Base-by-base conservation (phyloP, 2,113 vertebrate genomes). In the Thymallus thymallus region DNA sequence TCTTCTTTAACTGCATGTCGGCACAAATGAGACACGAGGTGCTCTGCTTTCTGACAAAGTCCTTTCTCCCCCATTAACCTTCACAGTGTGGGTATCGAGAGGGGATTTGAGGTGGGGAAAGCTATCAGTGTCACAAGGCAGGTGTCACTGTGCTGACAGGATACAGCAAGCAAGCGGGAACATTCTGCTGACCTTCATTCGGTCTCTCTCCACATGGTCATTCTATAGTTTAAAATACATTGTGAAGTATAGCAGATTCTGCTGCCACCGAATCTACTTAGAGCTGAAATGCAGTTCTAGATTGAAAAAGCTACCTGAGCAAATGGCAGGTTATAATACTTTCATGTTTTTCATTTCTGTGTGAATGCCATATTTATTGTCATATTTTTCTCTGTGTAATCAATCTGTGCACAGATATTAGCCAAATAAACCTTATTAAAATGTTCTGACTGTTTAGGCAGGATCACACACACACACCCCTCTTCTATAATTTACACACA, bases 61-160 rank as follows among this genome's bases (percentile, higher is more conserved):
- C 79, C 76, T 90, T 87, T 87, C 88, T 89, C 84, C 87, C 76
- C 86, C 89, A 88, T 89, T 90, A 90, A 90, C 90, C 87, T 90
- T 88, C 84, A 80, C 73, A 80, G 78, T 81, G 81, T 79, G 70
- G 58, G 77, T 76, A 85, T 85, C 80, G 80, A 79, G 77, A 79
- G 81, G 79, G 84, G 79, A 83, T 87, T 86, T 85, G 61, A 81
- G 80, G 71, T 73, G 76, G 79, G 81, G 83, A 82, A 84, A 82
- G 83, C 81, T 66, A 76, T 58, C 46, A 1, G 74, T 85, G 82
- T 88, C 84, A 84, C 85, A 76, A 76, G 71, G 71, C 68, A 84
- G 75, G 72, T 83, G 82, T 74, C 73, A 48, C 75, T 26, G 64
- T 13, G 22, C 60, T 24, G 60, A 80, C 75, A 80, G 72, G 71